Evolutionary conservation across 2,888 invertebrate species (phyloP).

Genomic region (Macrosoma leucophasiata): DNA sequence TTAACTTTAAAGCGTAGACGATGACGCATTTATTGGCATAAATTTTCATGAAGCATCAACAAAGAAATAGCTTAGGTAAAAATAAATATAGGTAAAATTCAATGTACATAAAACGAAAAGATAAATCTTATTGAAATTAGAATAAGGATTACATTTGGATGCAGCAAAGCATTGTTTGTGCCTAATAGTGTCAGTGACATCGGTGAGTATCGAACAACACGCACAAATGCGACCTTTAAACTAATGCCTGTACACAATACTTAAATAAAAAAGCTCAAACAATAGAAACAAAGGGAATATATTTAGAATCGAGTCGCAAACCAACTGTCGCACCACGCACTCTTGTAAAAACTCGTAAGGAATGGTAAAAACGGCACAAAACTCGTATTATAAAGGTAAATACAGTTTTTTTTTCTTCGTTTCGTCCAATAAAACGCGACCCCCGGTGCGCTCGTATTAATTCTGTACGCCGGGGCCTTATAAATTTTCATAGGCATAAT

Average conservation of each 20-base stretch:
- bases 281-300: constrained; percentile 63
- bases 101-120: too few relatives aligned
- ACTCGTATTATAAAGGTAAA: constrained; percentile 34
- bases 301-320: constrained; percentile 48
- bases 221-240: constrained; percentile 49
- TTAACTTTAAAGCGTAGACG: too few relatives aligned
- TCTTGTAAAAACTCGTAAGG: constrained; percentile 51
- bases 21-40: too few relatives aligned
- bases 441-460: constrained; percentile 62
- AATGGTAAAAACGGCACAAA: constrained; percentile 60
- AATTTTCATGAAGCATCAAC: too few relatives aligned
- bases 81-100: too few relatives aligned
- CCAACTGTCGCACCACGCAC: constrained; percentile 62
- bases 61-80: too few relatives aligned
- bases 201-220: too few relatives aligned
- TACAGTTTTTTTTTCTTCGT: constrained; percentile 39
- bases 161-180: too few relatives aligned
- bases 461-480: constrained; percentile 58
- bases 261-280: constrained; percentile 45
- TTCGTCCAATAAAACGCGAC: constrained; percentile 53
- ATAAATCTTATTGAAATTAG: too few relatives aligned
- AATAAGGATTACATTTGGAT: too few relatives aligned
- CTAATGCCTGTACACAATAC: constrained; percentile 53
- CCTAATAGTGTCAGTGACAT: too few relatives aligned
- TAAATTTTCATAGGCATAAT: constrained; percentile 74